These are phyloP conservation scores for Drosophila monieri DNA, from an alignment of 2,888 invertebrate species.

Conservation along the genomic window DNA sequence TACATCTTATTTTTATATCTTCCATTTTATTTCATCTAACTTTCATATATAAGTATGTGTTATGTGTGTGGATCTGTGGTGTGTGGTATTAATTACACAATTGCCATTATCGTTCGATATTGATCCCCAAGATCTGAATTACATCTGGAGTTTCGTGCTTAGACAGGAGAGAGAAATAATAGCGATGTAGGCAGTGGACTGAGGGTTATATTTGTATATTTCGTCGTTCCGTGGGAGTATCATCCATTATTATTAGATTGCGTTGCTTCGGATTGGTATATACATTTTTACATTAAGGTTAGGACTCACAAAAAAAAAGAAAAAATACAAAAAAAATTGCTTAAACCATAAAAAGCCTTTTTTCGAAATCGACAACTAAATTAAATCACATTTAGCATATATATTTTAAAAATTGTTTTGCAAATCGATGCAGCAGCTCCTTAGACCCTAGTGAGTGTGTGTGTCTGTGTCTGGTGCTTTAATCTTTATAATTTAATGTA, in stretches of 20 bases:
- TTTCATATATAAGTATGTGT: constrained; percentile 39
- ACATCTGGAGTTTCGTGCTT: background rate
- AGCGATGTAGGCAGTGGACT: constrained; percentile 22
- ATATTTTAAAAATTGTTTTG: constrained; percentile 46
- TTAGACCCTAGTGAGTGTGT: constrained; percentile 27
- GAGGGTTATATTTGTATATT: constrained; percentile 11
- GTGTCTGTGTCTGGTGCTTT: constrained; percentile 4
- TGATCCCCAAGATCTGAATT: background rate
- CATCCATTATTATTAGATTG: constrained; percentile 5
- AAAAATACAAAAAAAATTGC: constrained; percentile 32
- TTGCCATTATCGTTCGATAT: constrained; percentile 11
- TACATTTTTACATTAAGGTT: constrained; percentile 13
- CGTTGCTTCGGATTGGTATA: constrained; percentile 19
- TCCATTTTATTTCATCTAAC: constrained; percentile 40
- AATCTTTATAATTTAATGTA: constrained; percentile 28
- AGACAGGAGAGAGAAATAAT: constrained; percentile 5
- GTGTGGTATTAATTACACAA: constrained; percentile 25
- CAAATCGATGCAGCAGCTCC: constrained; percentile 20
- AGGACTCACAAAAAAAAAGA: constrained; percentile 12
- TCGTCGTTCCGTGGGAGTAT: background rate
- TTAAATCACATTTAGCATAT: constrained; percentile 74
- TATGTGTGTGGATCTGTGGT: constrained; percentile 10
- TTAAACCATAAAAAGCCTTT: constrained; percentile 71
- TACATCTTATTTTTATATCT: constrained; percentile 20
- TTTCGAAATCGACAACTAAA: constrained; percentile 64